These are phyloP conservation scores for Tautogolabrus adspersus DNA, from an alignment of 2,113 vertebrate genomes.

Conservation along the genomic window DNA sequence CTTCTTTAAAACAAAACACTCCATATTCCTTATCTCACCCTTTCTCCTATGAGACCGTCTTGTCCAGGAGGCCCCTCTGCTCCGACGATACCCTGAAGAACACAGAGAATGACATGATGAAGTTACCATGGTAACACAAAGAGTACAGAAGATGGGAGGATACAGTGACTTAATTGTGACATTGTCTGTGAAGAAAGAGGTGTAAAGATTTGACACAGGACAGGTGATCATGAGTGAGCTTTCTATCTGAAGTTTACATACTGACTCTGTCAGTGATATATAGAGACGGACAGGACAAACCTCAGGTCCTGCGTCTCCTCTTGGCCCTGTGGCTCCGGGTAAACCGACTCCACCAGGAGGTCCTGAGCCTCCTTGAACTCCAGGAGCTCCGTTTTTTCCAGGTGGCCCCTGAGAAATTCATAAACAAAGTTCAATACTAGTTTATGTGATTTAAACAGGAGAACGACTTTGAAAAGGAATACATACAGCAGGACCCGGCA, in stretches of 20 bases:
- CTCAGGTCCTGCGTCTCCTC: constrained; percentile 93
- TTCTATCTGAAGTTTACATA: too few relatives aligned
- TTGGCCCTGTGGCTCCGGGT: constrained; percentile 89
- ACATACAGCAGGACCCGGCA: constrained; percentile 93
- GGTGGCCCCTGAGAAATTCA: constrained; percentile 88
- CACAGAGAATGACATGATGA: constrained; percentile 17
- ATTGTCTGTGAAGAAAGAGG: background rate
- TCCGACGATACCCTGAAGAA: constrained; percentile 88
- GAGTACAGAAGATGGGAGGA: background rate
- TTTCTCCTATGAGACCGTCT: constrained; percentile 91
- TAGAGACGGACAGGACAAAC: constrained; percentile 73
- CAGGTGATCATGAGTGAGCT: too few relatives aligned
- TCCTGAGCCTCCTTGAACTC: constrained; percentile 89
- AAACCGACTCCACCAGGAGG: constrained; percentile 89
- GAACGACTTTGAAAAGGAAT: background rate
- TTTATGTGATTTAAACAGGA: background rate
- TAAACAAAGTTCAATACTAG: background rate
- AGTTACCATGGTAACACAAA: background rate
- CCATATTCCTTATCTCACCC: constrained; percentile 83
- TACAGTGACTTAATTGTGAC: background rate
- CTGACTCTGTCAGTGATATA: too few relatives aligned
- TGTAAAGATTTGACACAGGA: too few relatives aligned
- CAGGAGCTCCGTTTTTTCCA: constrained; percentile 91
- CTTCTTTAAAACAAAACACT: background rate
- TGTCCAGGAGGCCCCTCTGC: constrained; percentile 91